Percentiles rank a stretch among this genome's conserved stretches.
Evolutionary conservation across 1,140 invertebrate species (phyloP).

Genomic region (Copidosoma floridanum): DNA sequence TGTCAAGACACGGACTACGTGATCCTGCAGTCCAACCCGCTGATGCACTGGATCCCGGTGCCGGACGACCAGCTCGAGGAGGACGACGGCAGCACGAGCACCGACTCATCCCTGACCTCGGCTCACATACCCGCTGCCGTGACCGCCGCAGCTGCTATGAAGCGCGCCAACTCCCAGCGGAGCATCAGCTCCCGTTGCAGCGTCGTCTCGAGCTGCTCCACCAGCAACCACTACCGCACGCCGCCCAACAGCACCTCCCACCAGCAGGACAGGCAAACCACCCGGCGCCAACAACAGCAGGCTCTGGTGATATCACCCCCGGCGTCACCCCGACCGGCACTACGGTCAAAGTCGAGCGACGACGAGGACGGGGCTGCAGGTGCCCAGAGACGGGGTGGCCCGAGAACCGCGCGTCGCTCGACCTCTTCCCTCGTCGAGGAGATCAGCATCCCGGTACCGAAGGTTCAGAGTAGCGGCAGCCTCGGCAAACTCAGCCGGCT

Average conservation of each 20-base stretch:
- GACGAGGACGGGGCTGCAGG: slow-evolving; percentile 39
- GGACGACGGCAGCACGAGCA: too few relatives aligned
- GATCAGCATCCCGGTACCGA: slow-evolving; percentile 29
- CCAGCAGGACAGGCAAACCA: slow-evolving; percentile 17
- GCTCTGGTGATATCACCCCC: slow-evolving; percentile 34
- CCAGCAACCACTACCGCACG: background rate
- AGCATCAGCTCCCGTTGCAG: slow-evolving; percentile 45
- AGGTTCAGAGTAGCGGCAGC: slow-evolving; percentile 28
- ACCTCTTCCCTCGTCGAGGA: slow-evolving; percentile 32
- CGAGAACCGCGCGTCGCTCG: slow-evolving; percentile 23
- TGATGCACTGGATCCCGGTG: slow-evolving; percentile 58
- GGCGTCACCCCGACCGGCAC: slow-evolving; percentile 43
- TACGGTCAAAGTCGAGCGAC: slow-evolving; percentile 42
- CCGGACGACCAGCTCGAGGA: slow-evolving; percentile 40
- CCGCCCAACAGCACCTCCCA: background rate
- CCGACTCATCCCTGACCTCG: slow-evolving; percentile 38
- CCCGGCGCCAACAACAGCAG: slow-evolving; percentile 5
- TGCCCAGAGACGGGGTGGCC: slow-evolving; percentile 25
- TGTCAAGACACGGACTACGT: slow-evolving; percentile 58
- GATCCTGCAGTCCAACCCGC: slow-evolving; percentile 58
- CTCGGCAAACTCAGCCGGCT: slow-evolving; percentile 49
- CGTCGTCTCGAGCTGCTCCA: slow-evolving; percentile 34
- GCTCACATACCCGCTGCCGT: slow-evolving; percentile 34
- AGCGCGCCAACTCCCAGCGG: slow-evolving; percentile 49
- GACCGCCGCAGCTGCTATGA: slow-evolving; percentile 27